A percentile compares a stretch with the other conserved stretches of the same genome.
Evolutionary conservation across 2,888 invertebrate genomes (phyloP).

Genomic region (Pristionchus maxplancki): DNA sequence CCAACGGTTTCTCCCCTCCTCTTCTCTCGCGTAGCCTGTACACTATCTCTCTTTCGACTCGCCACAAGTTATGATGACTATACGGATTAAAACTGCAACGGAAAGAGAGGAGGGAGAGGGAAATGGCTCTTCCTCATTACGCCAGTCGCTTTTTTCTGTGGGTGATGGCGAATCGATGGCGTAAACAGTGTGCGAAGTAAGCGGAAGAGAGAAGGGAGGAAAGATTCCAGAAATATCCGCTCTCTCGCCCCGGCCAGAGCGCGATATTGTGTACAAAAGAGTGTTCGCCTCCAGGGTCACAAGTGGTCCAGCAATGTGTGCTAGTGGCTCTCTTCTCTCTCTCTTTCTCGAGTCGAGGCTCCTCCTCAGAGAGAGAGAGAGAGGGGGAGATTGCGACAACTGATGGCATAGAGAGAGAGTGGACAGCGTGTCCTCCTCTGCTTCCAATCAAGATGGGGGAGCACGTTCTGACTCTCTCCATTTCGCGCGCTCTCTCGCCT

Average conservation of each 20-base stretch:
- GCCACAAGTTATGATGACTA: conserved; percentile 17
- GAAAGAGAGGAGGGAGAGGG: background rate
- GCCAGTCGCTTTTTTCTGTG: background rate
- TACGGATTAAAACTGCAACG: conserved; percentile 27
- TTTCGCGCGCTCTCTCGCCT: background rate
- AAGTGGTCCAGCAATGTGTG: background rate
- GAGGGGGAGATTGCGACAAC: conserved; percentile 50
- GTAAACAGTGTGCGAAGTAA: conserved; percentile 1
- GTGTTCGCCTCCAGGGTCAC: conserved; percentile 28
- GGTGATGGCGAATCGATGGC: background rate
- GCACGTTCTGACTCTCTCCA: background rate
- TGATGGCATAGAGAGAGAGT: conserved; percentile 38
- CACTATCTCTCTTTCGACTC: background rate
- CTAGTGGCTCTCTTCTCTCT: background rate
- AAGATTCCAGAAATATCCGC: background rate
- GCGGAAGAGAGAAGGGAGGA: background rate
- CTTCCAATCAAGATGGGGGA: conserved; percentile 31
- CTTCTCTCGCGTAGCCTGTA: background rate
- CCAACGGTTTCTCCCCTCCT: conserved; percentile 30
- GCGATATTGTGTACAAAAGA: too few species aligned
- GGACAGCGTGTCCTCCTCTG: background rate
- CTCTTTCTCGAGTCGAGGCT: conserved; percentile 24
- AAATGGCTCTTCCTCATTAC: background rate
- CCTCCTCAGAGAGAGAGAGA: conserved; percentile 18
- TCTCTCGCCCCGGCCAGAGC: too few species aligned